Evolutionary conservation across 2,888 invertebrate species (phyloP).

Genomic region (Mongoloraphidia duomilia): DNA sequence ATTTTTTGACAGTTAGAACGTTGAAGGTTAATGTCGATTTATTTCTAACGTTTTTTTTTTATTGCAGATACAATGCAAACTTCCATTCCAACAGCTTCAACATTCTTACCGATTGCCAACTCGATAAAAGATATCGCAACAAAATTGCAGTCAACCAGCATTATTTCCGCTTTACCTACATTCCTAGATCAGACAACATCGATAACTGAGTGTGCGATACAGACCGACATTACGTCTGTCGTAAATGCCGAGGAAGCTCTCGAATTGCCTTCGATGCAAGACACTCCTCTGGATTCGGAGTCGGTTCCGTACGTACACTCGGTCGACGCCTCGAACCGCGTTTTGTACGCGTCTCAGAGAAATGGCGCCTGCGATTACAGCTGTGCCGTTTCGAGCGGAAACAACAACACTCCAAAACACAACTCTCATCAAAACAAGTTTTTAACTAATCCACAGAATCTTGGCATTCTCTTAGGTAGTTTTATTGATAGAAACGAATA

Average conservation of each 20-base stretch:
- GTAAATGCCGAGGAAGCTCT: constrained; percentile 60
- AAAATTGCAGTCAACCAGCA: constrained; percentile 24
- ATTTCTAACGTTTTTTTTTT: not conserved
- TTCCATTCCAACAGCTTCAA: constrained; percentile 9
- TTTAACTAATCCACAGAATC: constrained; percentile 15
- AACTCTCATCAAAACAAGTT: no score
- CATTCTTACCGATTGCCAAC: constrained; percentile 16
- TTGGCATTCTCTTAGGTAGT: constrained; percentile 19
- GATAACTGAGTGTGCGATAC: constrained; percentile 20
- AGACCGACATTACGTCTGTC: constrained; percentile 32
- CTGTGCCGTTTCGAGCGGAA: not conserved
- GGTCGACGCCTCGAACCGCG: no score
- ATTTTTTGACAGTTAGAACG: no score
- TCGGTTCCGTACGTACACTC: no score
- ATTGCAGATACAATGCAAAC: constrained; percentile 8
- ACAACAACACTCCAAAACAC: no score
- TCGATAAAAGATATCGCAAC: constrained; percentile 25
- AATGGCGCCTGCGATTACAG: not conserved
- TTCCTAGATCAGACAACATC: constrained; percentile 17
- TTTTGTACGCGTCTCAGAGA: no score
- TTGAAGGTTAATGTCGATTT: no score
- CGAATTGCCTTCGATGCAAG: constrained; percentile 41
- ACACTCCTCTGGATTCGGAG: no score
- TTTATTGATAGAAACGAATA: constrained; percentile 13
- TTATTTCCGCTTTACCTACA: constrained; percentile 23